These are phyloP conservation scores for Heterohyrax brucei DNA, from an alignment of 2,797 vertebrate genomes.

Conservation along the genomic window DNA sequence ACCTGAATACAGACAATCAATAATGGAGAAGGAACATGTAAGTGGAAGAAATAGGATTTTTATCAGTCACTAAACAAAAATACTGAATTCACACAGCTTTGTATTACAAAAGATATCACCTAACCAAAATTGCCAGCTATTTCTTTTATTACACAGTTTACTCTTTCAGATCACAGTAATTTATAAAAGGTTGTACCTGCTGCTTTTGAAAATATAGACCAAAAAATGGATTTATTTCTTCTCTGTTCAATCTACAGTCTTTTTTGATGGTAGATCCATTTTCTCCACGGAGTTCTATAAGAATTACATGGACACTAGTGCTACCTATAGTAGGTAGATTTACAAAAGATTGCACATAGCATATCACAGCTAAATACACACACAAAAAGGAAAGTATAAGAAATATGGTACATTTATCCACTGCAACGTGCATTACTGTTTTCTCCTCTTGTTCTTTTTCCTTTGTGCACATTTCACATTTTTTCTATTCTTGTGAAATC, in stretches of 20 bases:
- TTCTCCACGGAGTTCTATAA: not conserved
- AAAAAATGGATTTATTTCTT: slow-evolving; percentile 77
- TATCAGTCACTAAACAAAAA: slow-evolving; percentile 60
- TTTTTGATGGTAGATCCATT: slow-evolving; percentile 47
- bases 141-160: slow-evolving; percentile 74
- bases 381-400: not conserved
- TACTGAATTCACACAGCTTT: slow-evolving; percentile 37
- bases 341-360: not conserved
- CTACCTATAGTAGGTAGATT: slow-evolving; percentile 16
- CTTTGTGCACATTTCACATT: not conserved
- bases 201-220: slow-evolving; percentile 74
- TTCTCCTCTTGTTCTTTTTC: not conserved
- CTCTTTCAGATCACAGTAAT: slow-evolving; percentile 66
- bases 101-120: slow-evolving; percentile 67
- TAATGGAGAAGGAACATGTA: slow-evolving; percentile 43
- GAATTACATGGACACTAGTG: slow-evolving; percentile 1
- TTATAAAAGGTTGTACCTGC: slow-evolving; percentile 62
- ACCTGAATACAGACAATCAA: slow-evolving; percentile 52
- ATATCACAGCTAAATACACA: slow-evolving; percentile 7
- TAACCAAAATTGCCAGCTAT: slow-evolving; percentile 62
- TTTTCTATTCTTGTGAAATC: not conserved
- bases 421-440: not conserved
- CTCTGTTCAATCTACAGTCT: slow-evolving; percentile 43
- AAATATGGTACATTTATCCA: slow-evolving; percentile 9
- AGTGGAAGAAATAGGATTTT: slow-evolving; percentile 67